Evolutionary conservation across 1,140 invertebrate genomes (phyloP), one percentile per base, ranked within the genome.

Genomic region (Brachionus angularis): DNA sequence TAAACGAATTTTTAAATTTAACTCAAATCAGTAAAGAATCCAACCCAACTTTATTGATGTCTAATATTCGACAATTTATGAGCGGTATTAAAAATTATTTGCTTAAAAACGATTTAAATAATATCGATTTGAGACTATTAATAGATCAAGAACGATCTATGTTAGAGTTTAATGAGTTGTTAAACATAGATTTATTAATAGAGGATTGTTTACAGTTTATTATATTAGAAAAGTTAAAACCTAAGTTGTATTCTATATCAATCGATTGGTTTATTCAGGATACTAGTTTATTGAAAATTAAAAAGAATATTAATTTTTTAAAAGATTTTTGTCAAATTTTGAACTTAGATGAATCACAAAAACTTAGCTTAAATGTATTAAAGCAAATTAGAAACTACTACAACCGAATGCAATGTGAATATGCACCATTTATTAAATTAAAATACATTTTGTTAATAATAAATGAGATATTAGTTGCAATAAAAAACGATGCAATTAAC

Each of bases 341-440:
- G 3, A 27, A 58, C 21, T 58, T 58, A 7, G 53, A 58, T 5
- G 33, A 36, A 58, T 39, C 10, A n/a, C 10, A 12, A 23, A 21
- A 39, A 18, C 53, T 23, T 18, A 21, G 39, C 39, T 31, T 39
- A 39, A 58, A 39, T 8, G 25, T 33, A 23, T 21, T 58, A 3
- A 58, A 25, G 25, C 33, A 58, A 23, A 2, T 58, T 3, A 36
- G 53, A 39, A 58, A 58, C 27, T 58, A 58, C 23, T 58, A 58
- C 33, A 58, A 58, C 25, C 14, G 53, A 18, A 58, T 58, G 53
- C 53, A 58, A 36, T 58, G 53, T 36, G 53, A 58, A 36, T 58
- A 58, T 39, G 53, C 53, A 23, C 53, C 53, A 12, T 58, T 58
- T 12, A 58, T 58, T 36, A 58, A 58, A 39, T 25, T 58, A 25